Conservation (phyloP, 1,140 invertebrate species). For the Calliphora vicina region DNA sequence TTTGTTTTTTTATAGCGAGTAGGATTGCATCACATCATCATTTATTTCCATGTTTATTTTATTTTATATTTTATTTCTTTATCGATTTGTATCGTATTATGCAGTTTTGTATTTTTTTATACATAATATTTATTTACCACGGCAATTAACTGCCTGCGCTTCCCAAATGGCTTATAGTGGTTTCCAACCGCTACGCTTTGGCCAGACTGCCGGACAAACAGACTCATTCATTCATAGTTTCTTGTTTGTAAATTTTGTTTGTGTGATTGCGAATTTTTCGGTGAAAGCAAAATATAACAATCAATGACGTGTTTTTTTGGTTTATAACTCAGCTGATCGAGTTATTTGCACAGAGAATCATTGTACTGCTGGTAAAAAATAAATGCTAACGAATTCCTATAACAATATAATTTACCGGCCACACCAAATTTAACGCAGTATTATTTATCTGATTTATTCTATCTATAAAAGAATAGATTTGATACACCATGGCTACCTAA, state of each 20-base stretch:
- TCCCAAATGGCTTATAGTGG: neutral
- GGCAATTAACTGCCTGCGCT: neutral
- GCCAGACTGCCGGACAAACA: neutral
- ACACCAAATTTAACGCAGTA: too few relatives aligned
- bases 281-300: neutral
- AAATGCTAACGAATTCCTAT: too few relatives aligned
- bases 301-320: neutral
- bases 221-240: neutral
- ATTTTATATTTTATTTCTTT: neutral
- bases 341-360: too few relatives aligned
- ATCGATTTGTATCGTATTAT: neutral
- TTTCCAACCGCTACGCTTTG: neutral
- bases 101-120: too few relatives aligned
- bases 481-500: too few relatives aligned
- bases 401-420: too few relatives aligned
- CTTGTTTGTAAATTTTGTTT: neutral
- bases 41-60: neutral
- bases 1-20: neutral
- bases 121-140: neutral
- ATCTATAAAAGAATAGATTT: too few relatives aligned
- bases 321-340: too few relatives aligned
- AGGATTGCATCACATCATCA: conserved; percentile 3
- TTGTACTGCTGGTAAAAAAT: too few relatives aligned
- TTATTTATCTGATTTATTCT: too few relatives aligned
- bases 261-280: neutral